These are phyloP conservation scores for Ametastegia equiseti DNA, from an alignment of 2,888 invertebrate species.

Conservation along the genomic window DNA sequence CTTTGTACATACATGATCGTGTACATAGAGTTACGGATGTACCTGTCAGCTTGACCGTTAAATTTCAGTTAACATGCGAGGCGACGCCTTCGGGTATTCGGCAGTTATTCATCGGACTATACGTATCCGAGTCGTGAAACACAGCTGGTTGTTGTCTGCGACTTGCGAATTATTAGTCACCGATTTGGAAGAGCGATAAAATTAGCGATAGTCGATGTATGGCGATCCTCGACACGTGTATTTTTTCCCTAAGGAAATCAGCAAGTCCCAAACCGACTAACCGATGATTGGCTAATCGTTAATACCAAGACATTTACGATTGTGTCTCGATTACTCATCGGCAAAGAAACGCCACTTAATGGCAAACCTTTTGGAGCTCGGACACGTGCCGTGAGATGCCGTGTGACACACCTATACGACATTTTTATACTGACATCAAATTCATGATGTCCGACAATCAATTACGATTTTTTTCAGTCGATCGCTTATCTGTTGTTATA, in stretches of 20 bases:
- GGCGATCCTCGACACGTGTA: conserved; percentile 38
- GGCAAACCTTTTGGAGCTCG: neutral
- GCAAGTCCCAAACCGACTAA: neutral
- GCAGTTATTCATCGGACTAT: conserved; percentile 40
- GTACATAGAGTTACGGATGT: neutral
- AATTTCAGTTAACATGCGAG: conserved; percentile 43
- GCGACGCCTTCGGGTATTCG: conserved; percentile 36
- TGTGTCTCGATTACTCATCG: conserved; percentile 14
- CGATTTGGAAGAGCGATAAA: conserved; percentile 42
- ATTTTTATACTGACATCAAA: no score
- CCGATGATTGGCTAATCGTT: conserved; percentile 1
- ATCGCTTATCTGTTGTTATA: no score
- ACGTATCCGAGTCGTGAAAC: conserved; percentile 34
- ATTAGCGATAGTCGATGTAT: conserved; percentile 19
- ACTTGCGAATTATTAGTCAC: conserved; percentile 40
- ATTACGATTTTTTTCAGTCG: no score
- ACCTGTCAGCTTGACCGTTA: conserved; percentile 24
- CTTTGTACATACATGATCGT: no score
- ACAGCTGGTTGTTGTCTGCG: conserved; percentile 43
- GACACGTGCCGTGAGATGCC: no score
- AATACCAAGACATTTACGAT: neutral
- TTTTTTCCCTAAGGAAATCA: neutral
- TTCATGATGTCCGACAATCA: no score
- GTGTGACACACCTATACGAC: no score
- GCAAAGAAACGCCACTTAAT: neutral